Conservation (phyloP, 2,113 vertebrate genomes). For the Gobio gobio region DNA sequence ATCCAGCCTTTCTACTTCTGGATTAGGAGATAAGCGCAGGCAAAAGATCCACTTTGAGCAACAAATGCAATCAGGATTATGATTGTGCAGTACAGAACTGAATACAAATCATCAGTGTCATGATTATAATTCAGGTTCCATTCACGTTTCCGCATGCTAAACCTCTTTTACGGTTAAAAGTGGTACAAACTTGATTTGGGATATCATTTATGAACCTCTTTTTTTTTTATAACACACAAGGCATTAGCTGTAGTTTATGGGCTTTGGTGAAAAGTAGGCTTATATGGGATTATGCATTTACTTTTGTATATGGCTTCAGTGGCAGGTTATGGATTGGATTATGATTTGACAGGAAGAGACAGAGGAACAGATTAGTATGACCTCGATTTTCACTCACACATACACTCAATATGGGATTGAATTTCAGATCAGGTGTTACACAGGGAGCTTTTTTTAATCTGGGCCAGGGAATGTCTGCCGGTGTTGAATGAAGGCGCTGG, state of each 20-base stretch:
- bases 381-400: conserved; percentile 55
- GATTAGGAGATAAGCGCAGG: conserved; percentile 49
- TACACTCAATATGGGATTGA: conserved; percentile 35
- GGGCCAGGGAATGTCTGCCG: not conserved
- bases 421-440: conserved; percentile 37
- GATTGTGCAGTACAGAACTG: conserved; percentile 40
- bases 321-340: conserved; percentile 58
- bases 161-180: conserved; percentile 48
- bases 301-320: conserved; percentile 33
- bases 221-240: conserved; percentile 33
- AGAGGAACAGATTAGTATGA: conserved; percentile 56
- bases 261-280: conserved; percentile 46
- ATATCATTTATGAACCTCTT: conserved; percentile 23
- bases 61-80: conserved; percentile 55
- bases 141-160: conserved; percentile 39
- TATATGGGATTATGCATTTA: conserved; percentile 38
- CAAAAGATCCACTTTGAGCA: conserved; percentile 40
- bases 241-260: conserved; percentile 32
- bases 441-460: conserved; percentile 7
- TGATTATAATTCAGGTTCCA: conserved; percentile 48
- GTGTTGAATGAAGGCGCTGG: not conserved
- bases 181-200: conserved; percentile 34
- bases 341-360: conserved; percentile 51
- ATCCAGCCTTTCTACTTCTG: conserved; percentile 47
- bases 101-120: conserved; percentile 48